Evolutionary conservation across 1,140 invertebrate genomes (phyloP).

Genomic region (Drosophila willistoni): DNA sequence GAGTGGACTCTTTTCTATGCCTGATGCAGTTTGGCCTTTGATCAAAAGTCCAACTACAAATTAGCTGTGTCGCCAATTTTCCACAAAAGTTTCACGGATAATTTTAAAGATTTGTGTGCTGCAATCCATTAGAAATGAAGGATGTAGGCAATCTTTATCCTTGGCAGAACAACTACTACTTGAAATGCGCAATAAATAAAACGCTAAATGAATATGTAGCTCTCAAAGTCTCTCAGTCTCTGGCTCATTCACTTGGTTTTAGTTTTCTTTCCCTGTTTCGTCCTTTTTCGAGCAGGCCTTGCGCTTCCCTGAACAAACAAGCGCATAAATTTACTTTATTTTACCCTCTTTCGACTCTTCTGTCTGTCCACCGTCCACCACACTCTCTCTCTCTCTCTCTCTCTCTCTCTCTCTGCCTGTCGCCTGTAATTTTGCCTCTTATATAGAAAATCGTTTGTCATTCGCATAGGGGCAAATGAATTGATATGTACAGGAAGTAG

Average conservation of each 20-base stretch:
- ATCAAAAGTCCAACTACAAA: slow-evolving; percentile 78
- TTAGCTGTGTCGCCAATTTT: slow-evolving; percentile 72
- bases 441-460: slow-evolving; percentile 45
- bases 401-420: slow-evolving; percentile 34
- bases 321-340: slow-evolving; percentile 65
- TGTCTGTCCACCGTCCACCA: no score
- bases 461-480: slow-evolving; percentile 22
- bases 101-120: slow-evolving; percentile 80
- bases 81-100: slow-evolving; percentile 69
- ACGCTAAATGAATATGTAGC: slow-evolving; percentile 73
- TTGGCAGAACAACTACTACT: slow-evolving; percentile 29
- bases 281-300: slow-evolving; percentile 25
- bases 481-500: slow-evolving; percentile 24
- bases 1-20: background rate
- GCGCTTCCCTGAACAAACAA: slow-evolving; percentile 59
- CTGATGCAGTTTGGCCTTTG: slow-evolving; percentile 66
- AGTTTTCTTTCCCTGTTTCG: background rate
- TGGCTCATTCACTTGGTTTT: background rate
- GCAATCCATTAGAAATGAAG: slow-evolving; percentile 71
- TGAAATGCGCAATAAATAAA: slow-evolving; percentile 77
- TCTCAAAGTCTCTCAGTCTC: background rate
- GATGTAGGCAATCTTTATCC: slow-evolving; percentile 21
- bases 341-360: slow-evolving; percentile 1
- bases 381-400: no score
- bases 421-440: slow-evolving; percentile 55